These are phyloP conservation scores for Dipodomys merriami DNA, from an alignment of 2,113 vertebrate species.

Conservation along the genomic window DNA sequence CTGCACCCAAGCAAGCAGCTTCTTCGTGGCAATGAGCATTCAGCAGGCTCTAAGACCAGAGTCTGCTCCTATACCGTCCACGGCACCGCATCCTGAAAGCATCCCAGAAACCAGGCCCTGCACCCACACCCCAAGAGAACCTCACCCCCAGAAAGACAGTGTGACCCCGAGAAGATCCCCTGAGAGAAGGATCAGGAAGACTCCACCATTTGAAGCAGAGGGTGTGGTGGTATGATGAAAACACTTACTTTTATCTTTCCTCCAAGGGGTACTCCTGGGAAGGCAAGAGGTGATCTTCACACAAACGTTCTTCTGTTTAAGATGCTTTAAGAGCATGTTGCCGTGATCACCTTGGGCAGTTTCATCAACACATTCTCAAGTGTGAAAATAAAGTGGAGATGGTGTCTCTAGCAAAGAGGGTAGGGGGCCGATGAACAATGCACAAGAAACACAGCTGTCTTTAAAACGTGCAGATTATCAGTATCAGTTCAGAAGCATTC, in stretches of 20 bases:
- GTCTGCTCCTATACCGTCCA: rapidly evolving
- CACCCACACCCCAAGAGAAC: background rate
- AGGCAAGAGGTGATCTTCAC: slow-evolving; percentile 71
- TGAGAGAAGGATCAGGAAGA: background rate
- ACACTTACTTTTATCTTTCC: slow-evolving; percentile 82
- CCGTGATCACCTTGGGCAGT: slow-evolving; percentile 57
- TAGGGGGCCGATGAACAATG: background rate
- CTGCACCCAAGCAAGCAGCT: background rate
- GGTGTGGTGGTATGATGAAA: background rate
- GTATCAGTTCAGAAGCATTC: background rate
- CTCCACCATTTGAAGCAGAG: background rate
- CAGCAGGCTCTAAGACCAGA: background rate
- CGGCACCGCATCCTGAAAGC: background rate
- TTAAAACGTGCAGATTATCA: background rate
- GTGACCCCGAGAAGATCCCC: background rate
- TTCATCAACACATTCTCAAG: slow-evolving; percentile 73
- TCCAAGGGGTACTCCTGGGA: slow-evolving; percentile 75
- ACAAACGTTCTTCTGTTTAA: slow-evolving; percentile 76
- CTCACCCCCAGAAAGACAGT: background rate
- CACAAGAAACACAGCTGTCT: background rate
- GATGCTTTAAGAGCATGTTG: slow-evolving; percentile 28
- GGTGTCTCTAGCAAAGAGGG: slow-evolving; percentile 71
- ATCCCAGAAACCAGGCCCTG: background rate
- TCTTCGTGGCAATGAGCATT: background rate
- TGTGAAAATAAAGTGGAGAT: slow-evolving; percentile 72